A percentile compares a stretch with the other conserved stretches of the same genome.
Conservation (phyloP, 2,797 vertebrate genomes). For the Pogoniulus pusillus region DNA sequence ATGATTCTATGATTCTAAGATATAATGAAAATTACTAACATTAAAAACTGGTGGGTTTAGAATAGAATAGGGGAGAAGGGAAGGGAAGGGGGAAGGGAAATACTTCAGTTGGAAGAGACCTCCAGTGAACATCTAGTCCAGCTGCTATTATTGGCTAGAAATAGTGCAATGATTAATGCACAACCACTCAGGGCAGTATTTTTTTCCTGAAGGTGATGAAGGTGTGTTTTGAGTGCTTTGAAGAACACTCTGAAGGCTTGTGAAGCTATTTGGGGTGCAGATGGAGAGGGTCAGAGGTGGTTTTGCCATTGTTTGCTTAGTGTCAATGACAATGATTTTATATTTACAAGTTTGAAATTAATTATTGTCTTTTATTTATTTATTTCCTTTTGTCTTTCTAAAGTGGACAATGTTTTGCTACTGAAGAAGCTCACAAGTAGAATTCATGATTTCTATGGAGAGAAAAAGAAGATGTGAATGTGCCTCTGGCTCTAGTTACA, state of each 20-base stretch:
- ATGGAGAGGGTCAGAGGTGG: neutral
- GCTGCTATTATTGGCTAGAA: neutral
- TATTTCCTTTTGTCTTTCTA: neutral
- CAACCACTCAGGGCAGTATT: neutral
- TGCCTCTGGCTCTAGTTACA: neutral
- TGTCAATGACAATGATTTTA: neutral
- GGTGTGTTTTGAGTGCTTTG: neutral
- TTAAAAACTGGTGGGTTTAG: neutral
- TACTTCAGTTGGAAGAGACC: neutral
- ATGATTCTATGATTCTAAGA: too few relatives aligned
- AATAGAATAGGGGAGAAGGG: neutral
- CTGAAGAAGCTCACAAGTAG: neutral
- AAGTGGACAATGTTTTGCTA: neutral
- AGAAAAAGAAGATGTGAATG: neutral
- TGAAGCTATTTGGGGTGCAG: neutral
- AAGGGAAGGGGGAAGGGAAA: too few relatives aligned
- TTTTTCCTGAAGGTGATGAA: neutral
- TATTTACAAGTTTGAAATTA: neutral
- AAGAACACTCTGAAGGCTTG: neutral
- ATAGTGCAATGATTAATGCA: neutral
- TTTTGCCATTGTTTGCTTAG: neutral
- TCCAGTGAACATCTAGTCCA: neutral
- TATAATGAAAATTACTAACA: too few relatives aligned
- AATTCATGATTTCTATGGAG: neutral
- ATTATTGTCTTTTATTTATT: neutral